Evolutionary conservation across 2,113 vertebrate genomes (phyloP), one percentile per base, ranked within the genome.

Genomic region (Lasiurus borealis): DNA sequence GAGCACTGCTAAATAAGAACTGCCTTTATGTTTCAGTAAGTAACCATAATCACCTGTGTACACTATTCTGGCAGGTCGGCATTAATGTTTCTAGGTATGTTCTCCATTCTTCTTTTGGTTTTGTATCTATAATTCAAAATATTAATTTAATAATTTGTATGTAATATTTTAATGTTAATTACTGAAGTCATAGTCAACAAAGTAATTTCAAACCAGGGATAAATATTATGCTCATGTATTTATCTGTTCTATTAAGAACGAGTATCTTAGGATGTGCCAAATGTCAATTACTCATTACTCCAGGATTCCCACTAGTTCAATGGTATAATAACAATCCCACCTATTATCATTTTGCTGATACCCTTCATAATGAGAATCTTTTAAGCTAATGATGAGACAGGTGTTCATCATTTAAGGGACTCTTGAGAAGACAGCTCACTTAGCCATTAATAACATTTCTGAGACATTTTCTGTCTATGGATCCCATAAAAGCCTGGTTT

Each of bases 351-450:
- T 96, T 97, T 97, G 77, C 93, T 97, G 88, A 96, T 96, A 92
- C 52, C 57, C 19, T 91, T 93, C 95, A 94, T 95, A 96, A 91
- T 96, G 48, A 93, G 95, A 97, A 95, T 9, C 68, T 96, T 6
- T 97, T 85, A 94, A 81, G 15, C 54, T 95, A 98, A 95, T 18
- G 71, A 85, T 96, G 88, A 96, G 95, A 97, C 97, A 97, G 96
- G 90, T 98, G 95, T 97, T 97, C 97, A 86, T 96, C 94, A 97
- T 94, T 97, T 97, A 96, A 97, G 96, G 91, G 88, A 95, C 75
- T 96, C 85, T 46, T n/a, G 85, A 94, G 92, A 90, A 97, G 83
- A 87, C 90, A 86, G 94, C 91, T 93, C 86, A 94, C 40, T 90
- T 76, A 93, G 15, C 29, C 57, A 13, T 97, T 94, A 96, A 95